phyloP scores from a whole-genome alignment of 2,113 vertebrate species.

The Ageneiosus marmoratus region DNA sequence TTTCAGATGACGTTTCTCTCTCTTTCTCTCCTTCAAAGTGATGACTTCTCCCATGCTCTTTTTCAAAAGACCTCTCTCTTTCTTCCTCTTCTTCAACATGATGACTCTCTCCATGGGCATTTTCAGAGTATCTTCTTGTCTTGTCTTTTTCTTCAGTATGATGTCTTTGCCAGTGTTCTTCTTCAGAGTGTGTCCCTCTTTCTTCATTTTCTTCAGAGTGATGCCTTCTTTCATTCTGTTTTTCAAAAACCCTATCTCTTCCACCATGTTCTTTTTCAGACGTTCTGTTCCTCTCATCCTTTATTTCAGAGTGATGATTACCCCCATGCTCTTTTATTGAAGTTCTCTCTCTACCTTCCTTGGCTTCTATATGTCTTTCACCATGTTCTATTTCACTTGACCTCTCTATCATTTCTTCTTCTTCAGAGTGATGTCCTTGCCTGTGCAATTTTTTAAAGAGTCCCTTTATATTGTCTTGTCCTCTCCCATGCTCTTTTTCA shows the following conservation, averaged over 20 bases:
- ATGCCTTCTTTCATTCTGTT: too few species aligned
- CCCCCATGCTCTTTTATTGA: neutral
- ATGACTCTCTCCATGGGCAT: neutral
- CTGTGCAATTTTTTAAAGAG: neutral
- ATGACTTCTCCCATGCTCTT: slow-evolving; percentile 8
- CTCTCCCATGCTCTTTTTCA: neutral
- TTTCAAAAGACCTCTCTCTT: neutral
- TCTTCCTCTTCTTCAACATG: neutral
- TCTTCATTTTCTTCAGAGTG: neutral
- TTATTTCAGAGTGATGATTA: neutral
- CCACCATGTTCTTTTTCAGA: neutral
- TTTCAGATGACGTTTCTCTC: neutral
- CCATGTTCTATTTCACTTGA: neutral
- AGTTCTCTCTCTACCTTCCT: neutral
- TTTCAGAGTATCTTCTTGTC: neutral
- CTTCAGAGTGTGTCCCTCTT: neutral
- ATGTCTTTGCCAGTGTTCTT: neutral
- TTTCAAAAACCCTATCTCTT: neutral
- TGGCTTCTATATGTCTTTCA: neutral
- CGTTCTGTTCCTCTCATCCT: neutral
- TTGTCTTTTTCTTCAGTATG: neutral
- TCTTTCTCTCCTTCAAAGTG: neutral
- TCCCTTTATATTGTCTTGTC: neutral
- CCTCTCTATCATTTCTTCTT: neutral
- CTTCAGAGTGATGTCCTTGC: neutral